These are phyloP conservation scores for Eulemur rufifrons DNA, from an alignment of 2,113 vertebrate species.

Conservation along the genomic window DNA sequence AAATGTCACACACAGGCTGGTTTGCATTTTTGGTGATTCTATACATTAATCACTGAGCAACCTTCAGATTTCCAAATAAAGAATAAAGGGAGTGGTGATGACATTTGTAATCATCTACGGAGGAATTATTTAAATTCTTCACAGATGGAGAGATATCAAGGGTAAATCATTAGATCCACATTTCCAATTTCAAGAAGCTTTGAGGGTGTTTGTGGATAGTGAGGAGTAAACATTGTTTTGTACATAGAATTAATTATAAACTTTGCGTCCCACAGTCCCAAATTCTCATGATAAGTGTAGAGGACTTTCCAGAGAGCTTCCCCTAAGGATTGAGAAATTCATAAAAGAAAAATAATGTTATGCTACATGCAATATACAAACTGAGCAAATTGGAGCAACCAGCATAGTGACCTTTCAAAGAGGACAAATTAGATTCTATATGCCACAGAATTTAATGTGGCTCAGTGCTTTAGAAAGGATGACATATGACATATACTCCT, in stretches of 20 bases:
- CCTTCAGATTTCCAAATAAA: slow-evolving; percentile 57
- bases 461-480: background rate
- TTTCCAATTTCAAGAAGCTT: slow-evolving; percentile 56
- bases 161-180: slow-evolving; percentile 48
- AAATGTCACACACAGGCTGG: slow-evolving; percentile 32
- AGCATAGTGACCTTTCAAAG: slow-evolving; percentile 39
- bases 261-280: background rate
- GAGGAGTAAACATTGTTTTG: background rate
- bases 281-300: background rate
- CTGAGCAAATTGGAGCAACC: background rate
- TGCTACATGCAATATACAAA: background rate
- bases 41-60: slow-evolving; percentile 54
- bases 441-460: background rate
- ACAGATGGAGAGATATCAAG: background rate
- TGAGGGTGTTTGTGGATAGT: background rate
- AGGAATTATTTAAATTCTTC: slow-evolving; percentile 42
- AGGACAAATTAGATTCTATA: background rate
- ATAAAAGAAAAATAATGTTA: slow-evolving; percentile 27
- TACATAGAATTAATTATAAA: background rate
- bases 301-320: slow-evolving; percentile 9
- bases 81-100: background rate
- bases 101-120: slow-evolving; percentile 53
- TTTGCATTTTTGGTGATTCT: slow-evolving; percentile 60
- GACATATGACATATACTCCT: background rate
- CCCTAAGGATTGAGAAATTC: background rate